Conservation (phyloP, 2,888 invertebrate genomes). For the Trimorus sp. region DNA sequence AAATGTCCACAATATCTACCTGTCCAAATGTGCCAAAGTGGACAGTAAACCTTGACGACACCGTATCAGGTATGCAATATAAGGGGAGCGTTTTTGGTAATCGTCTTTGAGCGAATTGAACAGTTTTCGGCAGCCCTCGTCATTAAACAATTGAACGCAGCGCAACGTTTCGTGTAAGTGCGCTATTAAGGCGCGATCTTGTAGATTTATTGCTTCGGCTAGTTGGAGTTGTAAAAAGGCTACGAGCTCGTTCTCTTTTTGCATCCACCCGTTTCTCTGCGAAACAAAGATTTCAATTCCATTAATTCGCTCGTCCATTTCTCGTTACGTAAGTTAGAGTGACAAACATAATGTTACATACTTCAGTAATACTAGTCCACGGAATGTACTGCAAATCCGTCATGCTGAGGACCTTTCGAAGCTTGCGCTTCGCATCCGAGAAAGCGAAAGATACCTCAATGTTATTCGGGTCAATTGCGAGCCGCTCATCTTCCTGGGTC, state of each 20-base stretch:
- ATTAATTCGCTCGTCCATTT: no score
- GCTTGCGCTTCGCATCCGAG: constrained; percentile 91
- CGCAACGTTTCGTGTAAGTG: constrained; percentile 92
- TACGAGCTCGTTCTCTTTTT: constrained; percentile 83
- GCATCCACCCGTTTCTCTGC: constrained; percentile 80
- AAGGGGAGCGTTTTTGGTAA: no score
- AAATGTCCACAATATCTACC: no score
- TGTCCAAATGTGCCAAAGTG: no score
- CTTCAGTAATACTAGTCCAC: constrained; percentile 76
- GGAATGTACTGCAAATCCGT: constrained; percentile 89
- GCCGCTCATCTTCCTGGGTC: constrained; percentile 81
- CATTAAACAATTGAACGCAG: constrained; percentile 88
- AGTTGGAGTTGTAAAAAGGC: constrained; percentile 88
- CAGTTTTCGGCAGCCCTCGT: constrained; percentile 82
- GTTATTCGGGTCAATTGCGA: constrained; percentile 83
- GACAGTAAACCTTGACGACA: no score
- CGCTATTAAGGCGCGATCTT: constrained; percentile 89
- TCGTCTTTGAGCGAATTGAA: no score
- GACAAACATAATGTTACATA: constrained; percentile 54
- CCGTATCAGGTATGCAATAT: no score
- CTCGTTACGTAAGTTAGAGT: no score
- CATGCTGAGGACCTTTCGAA: constrained; percentile 94
- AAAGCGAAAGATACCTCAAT: constrained; percentile 85
- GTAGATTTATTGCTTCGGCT: constrained; percentile 91
- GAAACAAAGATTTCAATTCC: background rate